Conservation (phyloP, 2,888 invertebrate species). For the Monopis laevigella region DNA sequence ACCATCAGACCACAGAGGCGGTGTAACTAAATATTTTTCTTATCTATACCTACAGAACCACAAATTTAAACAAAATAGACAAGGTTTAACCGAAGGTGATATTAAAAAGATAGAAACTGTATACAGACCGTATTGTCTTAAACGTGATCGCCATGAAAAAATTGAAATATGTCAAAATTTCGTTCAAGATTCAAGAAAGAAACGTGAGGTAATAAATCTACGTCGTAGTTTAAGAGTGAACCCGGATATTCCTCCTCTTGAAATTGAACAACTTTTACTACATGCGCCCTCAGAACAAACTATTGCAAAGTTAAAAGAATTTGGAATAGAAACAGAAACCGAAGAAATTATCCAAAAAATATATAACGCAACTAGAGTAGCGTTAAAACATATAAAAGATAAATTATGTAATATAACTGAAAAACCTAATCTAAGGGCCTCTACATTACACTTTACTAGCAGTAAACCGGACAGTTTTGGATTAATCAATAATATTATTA, state of each 20-base stretch:
- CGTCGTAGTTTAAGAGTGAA: slow-evolving; percentile 37
- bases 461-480: neutral
- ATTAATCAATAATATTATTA: neutral
- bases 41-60: slow-evolving; percentile 29
- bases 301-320: slow-evolving; percentile 21
- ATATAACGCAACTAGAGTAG: slow-evolving; percentile 29
- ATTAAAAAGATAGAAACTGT: slow-evolving; percentile 40
- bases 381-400: slow-evolving; percentile 30
- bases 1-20: too few relatives aligned
- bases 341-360: slow-evolving; percentile 32
- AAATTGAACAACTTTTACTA: slow-evolving; percentile 1
- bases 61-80: slow-evolving; percentile 29
- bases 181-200: slow-evolving; percentile 33
- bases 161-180: slow-evolving; percentile 43
- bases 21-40: too few relatives aligned
- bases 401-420: neutral
- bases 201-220: slow-evolving; percentile 21
- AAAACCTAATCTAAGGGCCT: too few relatives aligned
- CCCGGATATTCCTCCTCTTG: slow-evolving; percentile 38
- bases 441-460: too few relatives aligned
- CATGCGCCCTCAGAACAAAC: slow-evolving; percentile 11
- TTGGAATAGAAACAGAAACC: slow-evolving; percentile 33
- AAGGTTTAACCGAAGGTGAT: slow-evolving; percentile 31
- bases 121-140: slow-evolving; percentile 40
- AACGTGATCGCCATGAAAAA: slow-evolving; percentile 41